phyloP scores from a whole-genome alignment of 2,888 invertebrate species.

The Acheta domesticus region DNA sequence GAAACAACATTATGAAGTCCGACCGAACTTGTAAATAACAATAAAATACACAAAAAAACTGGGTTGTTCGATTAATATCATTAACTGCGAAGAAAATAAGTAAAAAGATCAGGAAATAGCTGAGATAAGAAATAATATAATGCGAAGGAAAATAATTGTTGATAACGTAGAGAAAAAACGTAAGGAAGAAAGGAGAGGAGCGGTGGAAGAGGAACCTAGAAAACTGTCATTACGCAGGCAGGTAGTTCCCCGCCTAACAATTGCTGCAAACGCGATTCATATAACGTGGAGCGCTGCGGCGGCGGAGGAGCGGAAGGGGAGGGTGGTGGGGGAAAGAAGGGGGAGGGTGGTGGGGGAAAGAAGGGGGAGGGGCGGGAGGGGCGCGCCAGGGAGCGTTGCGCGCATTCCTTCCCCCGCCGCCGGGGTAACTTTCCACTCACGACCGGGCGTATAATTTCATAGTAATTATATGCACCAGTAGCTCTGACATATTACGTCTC shows the following conservation, averaged over 20 bases:
- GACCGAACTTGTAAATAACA: too few relatives aligned
- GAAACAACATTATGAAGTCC: too few relatives aligned
- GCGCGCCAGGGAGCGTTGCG: not conserved
- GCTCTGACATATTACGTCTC: not conserved
- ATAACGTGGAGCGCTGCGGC: not conserved
- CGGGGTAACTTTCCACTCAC: not conserved
- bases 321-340: not conserved
- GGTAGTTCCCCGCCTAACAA: not conserved
- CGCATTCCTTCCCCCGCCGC: not conserved
- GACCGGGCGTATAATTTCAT: conserved; percentile 1
- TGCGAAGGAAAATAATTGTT: too few relatives aligned
- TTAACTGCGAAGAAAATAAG: too few relatives aligned
- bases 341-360: not conserved
- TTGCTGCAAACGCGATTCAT: conserved; percentile 18
- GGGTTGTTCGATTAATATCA: too few relatives aligned
- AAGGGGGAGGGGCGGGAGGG: not conserved
- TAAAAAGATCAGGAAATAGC: too few relatives aligned
- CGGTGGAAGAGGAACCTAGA: too few relatives aligned
- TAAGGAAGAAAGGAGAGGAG: too few relatives aligned
- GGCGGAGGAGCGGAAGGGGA: not conserved
- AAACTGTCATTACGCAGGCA: too few relatives aligned
- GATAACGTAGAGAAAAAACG: too few relatives aligned
- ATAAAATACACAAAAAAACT: too few relatives aligned
- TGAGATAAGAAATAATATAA: too few relatives aligned
- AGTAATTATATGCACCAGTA: conserved; percentile 18